Evolutionary conservation across 2,113 vertebrate genomes (phyloP).

Genomic region (Muscicapa adusta): DNA sequence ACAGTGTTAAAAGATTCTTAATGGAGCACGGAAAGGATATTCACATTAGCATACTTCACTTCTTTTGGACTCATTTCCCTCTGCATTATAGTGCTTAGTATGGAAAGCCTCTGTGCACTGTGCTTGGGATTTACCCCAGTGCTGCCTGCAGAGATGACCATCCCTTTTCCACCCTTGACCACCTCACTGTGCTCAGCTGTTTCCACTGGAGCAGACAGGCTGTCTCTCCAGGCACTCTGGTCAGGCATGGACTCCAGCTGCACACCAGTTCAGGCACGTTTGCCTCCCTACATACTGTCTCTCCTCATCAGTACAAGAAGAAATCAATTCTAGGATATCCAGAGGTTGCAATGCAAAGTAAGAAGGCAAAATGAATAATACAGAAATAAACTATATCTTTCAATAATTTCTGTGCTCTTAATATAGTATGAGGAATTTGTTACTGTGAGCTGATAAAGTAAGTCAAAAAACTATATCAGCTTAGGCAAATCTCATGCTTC

Average conservation of each 20-base stretch:
- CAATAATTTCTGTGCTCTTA: not conserved
- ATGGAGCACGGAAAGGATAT: not conserved
- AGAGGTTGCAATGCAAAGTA: not conserved
- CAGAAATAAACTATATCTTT: not conserved
- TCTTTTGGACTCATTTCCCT: not conserved
- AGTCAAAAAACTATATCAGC: not conserved
- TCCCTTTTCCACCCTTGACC: not conserved
- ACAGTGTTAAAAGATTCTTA: not conserved
- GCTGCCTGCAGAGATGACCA: not conserved
- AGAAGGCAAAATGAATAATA: not conserved
- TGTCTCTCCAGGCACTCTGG: not conserved
- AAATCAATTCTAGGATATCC: not conserved
- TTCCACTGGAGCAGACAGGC: not conserved
- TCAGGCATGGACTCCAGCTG: not conserved
- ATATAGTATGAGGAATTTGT: not conserved
- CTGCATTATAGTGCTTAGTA: not conserved
- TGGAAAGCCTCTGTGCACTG: not conserved
- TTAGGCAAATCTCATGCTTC: not conserved
- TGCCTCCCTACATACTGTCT: not conserved
- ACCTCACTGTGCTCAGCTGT: not conserved
- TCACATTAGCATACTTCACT: not conserved
- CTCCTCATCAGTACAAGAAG: not conserved
- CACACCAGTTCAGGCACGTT: not conserved
- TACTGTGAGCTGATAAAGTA: not conserved
- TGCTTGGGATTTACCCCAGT: not conserved